phyloP scores from a whole-genome alignment of 1,140 invertebrate genomes.

The Drosophila oshimai region DNA sequence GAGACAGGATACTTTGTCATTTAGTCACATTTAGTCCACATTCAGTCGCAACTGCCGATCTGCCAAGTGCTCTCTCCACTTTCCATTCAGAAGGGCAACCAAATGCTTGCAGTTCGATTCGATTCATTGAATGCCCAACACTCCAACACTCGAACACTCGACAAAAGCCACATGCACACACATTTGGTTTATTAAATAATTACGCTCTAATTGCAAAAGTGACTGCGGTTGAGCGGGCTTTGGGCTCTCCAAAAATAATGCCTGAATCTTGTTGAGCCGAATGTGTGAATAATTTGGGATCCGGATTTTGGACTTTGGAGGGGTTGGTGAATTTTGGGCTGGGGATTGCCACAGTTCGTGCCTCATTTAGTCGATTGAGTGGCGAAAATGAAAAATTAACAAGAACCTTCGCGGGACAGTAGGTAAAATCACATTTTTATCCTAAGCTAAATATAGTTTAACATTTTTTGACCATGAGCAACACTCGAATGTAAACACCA shows the following conservation, averaged over 20 bases:
- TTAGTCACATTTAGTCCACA: slow-evolving; percentile 40
- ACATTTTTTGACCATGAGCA: slow-evolving; percentile 6
- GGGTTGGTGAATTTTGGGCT: neutral
- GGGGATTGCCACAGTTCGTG: slow-evolving; percentile 21
- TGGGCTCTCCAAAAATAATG: slow-evolving; percentile 56
- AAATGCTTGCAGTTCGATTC: slow-evolving; percentile 29
- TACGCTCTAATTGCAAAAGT: slow-evolving; percentile 78
- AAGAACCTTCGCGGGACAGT: neutral
- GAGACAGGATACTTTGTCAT: slow-evolving; percentile 48
- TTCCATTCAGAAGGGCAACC: slow-evolving; percentile 12
- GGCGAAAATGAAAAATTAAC: slow-evolving; percentile 17
- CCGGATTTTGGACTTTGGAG: slow-evolving; percentile 8
- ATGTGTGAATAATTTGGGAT: slow-evolving; percentile 36
- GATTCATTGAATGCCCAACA: slow-evolving; percentile 30
- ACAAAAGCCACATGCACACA: slow-evolving; percentile 19
- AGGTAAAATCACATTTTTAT: slow-evolving; percentile 5
- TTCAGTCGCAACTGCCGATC: slow-evolving; percentile 9
- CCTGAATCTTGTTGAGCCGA: slow-evolving; percentile 28
- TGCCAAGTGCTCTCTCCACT: slow-evolving; percentile 22
- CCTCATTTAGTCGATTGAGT: slow-evolving; percentile 66
- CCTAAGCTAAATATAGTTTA: neutral
- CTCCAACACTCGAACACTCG: slow-evolving; percentile 16
- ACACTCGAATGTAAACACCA: neutral
- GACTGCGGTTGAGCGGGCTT: slow-evolving; percentile 47
- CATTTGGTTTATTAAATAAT: slow-evolving; percentile 77